A percentile compares a stretch with the other conserved stretches of the same genome.
phyloP scores from a whole-genome alignment of 37 sponge, comb jelly and placozoan species.

The Hexactinellida sp. region DNA sequence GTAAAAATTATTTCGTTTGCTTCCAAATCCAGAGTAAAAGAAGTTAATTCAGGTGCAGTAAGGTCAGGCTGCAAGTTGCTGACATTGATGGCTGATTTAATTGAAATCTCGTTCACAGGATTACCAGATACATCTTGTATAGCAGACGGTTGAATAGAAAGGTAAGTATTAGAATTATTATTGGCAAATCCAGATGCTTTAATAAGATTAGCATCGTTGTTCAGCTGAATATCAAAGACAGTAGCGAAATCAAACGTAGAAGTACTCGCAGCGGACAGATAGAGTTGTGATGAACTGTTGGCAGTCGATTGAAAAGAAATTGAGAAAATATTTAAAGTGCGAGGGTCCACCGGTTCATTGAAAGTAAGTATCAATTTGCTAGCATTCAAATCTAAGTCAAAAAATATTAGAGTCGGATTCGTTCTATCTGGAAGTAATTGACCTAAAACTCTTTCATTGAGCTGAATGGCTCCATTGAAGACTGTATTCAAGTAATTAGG shows the following conservation, averaged over 20 bases:
- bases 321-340: constrained; percentile 27
- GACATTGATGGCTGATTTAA: constrained; percentile 36
- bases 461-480: background rate
- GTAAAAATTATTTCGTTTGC: constrained; percentile 21
- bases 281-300: background rate
- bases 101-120: constrained; percentile 18
- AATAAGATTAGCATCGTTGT: background rate
- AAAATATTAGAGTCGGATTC: constrained; percentile 31
- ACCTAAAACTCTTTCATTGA: background rate
- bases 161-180: constrained; percentile 35
- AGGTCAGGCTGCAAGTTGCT: constrained; percentile 31
- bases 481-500: background rate
- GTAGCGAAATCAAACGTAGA: background rate
- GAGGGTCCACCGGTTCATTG: constrained; percentile 58
- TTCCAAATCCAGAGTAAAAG: constrained; percentile 7
- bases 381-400: constrained; percentile 48
- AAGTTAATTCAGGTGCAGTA: constrained; percentile 2
- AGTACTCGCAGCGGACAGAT: background rate
- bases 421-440: constrained; percentile 33
- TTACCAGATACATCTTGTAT: constrained; percentile 20
- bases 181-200: constrained; percentile 34
- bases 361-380: constrained; percentile 42
- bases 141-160: constrained; percentile 23
- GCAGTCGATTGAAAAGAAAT: constrained; percentile 38
- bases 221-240: background rate